Conservation (phyloP, 2,888 invertebrate genomes). For the Clivina fossor region DNA sequence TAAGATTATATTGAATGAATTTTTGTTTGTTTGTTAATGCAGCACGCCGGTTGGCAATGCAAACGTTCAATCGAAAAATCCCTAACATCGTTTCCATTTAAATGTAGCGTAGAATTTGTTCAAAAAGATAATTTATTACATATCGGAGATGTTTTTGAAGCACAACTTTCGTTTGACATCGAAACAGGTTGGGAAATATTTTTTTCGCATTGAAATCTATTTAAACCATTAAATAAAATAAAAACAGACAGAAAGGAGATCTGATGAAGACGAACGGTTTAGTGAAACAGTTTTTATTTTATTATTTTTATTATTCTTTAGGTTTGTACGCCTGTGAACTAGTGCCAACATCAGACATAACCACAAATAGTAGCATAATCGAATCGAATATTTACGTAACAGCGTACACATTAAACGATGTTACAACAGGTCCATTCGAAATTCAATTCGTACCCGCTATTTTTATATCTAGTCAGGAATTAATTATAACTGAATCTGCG, state of each 20-base stretch:
- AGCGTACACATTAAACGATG: conserved; percentile 45
- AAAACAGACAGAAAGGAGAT: too few relatives aligned
- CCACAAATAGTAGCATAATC: conserved; percentile 45
- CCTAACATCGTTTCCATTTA: conserved; percentile 48
- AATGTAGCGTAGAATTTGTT: conserved; percentile 50
- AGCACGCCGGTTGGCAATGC: too few relatives aligned
- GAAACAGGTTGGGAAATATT: conserved; percentile 46
- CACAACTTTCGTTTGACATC: conserved; percentile 49
- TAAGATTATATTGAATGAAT: too few relatives aligned
- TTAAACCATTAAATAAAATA: conserved; percentile 27
- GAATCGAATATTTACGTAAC: conserved; percentile 48
- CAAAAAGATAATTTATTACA: conserved; percentile 44
- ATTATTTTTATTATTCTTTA: conserved; percentile 41
- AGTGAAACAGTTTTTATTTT: too few relatives aligned
- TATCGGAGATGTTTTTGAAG: conserved; percentile 47
- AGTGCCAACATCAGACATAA: conserved; percentile 43
- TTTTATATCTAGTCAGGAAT: conserved; percentile 43
- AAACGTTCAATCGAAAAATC: conserved; percentile 37
- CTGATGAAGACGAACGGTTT: too few relatives aligned
- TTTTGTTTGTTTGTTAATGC: too few relatives aligned
- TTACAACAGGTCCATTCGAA: conserved; percentile 44
- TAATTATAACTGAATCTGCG: conserved; percentile 41
- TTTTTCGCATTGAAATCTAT: conserved; percentile 3
- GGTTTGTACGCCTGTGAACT: conserved; percentile 51
- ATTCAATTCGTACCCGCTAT: conserved; percentile 50